Evolutionary conservation across 2,888 invertebrate species (phyloP).

Genomic region (Chloroclysta siterata): DNA sequence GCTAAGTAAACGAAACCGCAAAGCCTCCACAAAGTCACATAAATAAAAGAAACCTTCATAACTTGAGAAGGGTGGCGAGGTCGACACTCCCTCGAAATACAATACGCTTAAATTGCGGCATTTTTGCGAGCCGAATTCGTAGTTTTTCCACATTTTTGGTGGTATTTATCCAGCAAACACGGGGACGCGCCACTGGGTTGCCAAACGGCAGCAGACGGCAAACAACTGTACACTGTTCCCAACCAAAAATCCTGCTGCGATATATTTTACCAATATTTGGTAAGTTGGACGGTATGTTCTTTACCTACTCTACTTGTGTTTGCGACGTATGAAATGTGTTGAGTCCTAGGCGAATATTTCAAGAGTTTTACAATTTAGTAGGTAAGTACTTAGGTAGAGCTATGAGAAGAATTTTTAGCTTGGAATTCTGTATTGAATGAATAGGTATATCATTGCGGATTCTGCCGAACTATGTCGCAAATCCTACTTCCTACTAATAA

Average conservation of each 20-base stretch:
- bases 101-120: constrained; percentile 38
- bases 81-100: constrained; percentile 35
- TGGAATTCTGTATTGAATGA: no score
- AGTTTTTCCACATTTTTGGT: constrained; percentile 58
- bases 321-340: constrained; percentile 30
- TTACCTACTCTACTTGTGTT: constrained; percentile 15
- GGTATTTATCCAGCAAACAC: constrained; percentile 70
- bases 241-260: constrained; percentile 52
- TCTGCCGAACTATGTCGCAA: no score
- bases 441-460: no score
- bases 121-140: constrained; percentile 45
- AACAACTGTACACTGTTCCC: constrained; percentile 45
- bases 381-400: no score
- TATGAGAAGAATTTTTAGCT: neutral
- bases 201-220: constrained; percentile 62
- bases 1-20: neutral
- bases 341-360: neutral
- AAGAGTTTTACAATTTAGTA: neutral
- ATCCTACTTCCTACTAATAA: no score
- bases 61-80: constrained; percentile 9
- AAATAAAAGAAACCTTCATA: constrained; percentile 10
- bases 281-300: constrained; percentile 44
- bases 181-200: constrained; percentile 59
- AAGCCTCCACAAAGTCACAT: neutral
- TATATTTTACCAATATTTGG: constrained; percentile 60